Percentiles rank a stretch among this genome's conserved stretches.
phyloP scores from a whole-genome alignment of 2,888 invertebrate genomes.

The Diplolepis rosae region DNA sequence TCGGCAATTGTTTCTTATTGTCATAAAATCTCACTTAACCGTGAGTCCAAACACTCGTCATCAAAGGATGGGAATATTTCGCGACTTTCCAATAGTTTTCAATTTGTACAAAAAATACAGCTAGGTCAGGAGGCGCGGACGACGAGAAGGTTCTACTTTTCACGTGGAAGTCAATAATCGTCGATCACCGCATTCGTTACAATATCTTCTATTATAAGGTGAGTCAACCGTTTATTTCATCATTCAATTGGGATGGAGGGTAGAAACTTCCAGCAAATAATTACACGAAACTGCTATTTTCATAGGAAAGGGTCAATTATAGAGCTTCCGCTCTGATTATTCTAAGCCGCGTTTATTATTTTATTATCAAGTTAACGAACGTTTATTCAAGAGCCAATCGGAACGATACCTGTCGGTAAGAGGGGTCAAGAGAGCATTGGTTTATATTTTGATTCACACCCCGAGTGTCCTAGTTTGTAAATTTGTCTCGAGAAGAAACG shows the following conservation, averaged over 20 bases:
- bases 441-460: not conserved
- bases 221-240: not conserved
- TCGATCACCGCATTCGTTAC: not conserved
- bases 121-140: conserved; percentile 18
- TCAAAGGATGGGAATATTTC: conserved; percentile 45
- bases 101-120: conserved; percentile 46
- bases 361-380: not conserved
- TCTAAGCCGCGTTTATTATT: not conserved
- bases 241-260: not conserved
- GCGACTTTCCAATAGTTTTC: conserved; percentile 44
- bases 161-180: conserved; percentile 10
- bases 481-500: not conserved
- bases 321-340: not conserved
- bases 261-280: not conserved
- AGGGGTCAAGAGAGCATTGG: not conserved
- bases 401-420: not conserved
- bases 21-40: not conserved
- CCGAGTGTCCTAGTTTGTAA: not conserved
- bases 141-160: not conserved
- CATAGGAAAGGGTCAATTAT: not conserved
- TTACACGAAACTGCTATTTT: not conserved
- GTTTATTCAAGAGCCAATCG: not conserved
- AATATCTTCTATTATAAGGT: not conserved
- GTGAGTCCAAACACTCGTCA: not conserved
- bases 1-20: not conserved